These are phyloP conservation scores for Psettodes erumei DNA, from an alignment of 2,113 vertebrate genomes.

Conservation along the genomic window DNA sequence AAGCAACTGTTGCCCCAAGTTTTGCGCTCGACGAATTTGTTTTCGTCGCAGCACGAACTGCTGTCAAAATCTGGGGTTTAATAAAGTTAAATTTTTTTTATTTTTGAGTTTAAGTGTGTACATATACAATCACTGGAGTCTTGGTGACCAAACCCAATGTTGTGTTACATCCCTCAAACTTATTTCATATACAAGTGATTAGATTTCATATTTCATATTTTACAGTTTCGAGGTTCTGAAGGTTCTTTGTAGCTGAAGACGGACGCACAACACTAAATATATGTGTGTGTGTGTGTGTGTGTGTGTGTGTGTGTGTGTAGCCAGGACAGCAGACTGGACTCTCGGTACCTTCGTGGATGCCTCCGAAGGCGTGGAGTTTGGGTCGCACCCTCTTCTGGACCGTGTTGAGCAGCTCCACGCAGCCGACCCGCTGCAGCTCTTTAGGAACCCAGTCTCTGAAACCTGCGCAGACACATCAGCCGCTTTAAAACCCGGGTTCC, in stretches of 20 bases:
- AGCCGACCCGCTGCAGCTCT: constrained; percentile 96
- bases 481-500: too few relatives aligned
- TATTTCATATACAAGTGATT: too few relatives aligned
- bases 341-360: constrained; percentile 93
- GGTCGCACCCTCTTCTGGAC: constrained; percentile 96
- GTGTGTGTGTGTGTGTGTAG: too few relatives aligned
- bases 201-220: too few relatives aligned
- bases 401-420: constrained; percentile 97
- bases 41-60: too few relatives aligned
- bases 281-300: too few relatives aligned
- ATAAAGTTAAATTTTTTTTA: background rate
- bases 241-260: background rate
- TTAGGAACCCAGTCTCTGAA: constrained; percentile 99
- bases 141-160: background rate
- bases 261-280: too few relatives aligned
- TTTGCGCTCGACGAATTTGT: background rate
- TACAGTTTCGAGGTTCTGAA: background rate
- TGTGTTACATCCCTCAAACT: background rate
- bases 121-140: background rate
- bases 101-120: background rate
- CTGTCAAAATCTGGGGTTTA: background rate
- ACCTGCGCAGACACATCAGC: constrained; percentile 79
- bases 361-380: constrained; percentile 96
- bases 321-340: background rate
- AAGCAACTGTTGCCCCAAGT: background rate